A percentile compares a stretch with the other conserved stretches of the same genome.
phyloP scores from a whole-genome alignment of 2,797 vertebrate genomes.

The Glossophaga mutica region DNA sequence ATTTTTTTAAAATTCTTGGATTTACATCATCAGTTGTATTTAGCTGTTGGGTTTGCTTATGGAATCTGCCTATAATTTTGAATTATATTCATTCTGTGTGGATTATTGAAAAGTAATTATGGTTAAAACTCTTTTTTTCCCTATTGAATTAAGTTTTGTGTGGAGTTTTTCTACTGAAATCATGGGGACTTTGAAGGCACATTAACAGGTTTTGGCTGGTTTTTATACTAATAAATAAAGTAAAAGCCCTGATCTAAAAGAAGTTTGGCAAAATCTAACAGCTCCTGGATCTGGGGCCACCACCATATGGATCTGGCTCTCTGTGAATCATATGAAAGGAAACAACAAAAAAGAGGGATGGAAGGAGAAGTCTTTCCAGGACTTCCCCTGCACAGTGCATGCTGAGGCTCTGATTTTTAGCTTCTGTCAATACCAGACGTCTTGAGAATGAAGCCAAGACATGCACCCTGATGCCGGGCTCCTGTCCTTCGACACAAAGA shows the following conservation, averaged over 20 bases:
- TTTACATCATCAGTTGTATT: neutral
- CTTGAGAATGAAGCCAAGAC: constrained; percentile 52
- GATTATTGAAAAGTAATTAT: neutral
- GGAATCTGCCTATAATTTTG: neutral
- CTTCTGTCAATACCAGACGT: constrained; percentile 65
- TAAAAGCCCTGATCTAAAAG: neutral
- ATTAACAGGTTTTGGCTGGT: neutral
- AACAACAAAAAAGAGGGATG: constrained; percentile 33
- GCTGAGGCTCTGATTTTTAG: constrained; percentile 4
- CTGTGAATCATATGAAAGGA: constrained; percentile 23
- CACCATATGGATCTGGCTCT: constrained; percentile 20
- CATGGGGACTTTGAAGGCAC: neutral
- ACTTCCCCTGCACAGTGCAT: neutral
- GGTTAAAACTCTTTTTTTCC: neutral
- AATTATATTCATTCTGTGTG: neutral
- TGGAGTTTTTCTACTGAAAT: neutral
- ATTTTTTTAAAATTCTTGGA: neutral
- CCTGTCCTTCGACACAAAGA: neutral
- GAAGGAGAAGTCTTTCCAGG: constrained; percentile 21
- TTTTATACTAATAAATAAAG: neutral
- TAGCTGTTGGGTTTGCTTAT: neutral
- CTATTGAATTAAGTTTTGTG: neutral
- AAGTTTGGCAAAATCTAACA: neutral
- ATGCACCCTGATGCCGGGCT: neutral
- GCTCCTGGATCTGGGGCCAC: neutral